These are phyloP conservation scores for Magallana nippona DNA, from an alignment of 2,888 invertebrate species.

Conservation along the genomic window DNA sequence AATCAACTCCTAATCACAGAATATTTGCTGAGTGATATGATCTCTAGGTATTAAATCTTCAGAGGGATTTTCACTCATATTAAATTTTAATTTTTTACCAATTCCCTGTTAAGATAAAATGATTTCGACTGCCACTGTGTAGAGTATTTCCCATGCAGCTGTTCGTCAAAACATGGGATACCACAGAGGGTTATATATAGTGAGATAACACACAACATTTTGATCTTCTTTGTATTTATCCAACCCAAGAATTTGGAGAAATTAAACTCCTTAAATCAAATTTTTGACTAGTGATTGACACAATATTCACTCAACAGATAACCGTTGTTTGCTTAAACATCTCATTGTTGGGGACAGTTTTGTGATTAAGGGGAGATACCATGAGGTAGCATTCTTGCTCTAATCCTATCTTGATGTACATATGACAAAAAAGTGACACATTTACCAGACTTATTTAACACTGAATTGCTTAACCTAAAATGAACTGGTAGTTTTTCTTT, in stretches of 20 bases:
- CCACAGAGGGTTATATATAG: background rate
- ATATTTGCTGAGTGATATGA: constrained; percentile 18
- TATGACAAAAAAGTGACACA: too few relatives aligned
- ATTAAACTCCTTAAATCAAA: constrained; percentile 26
- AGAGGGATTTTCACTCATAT: constrained; percentile 21
- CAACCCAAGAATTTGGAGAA: constrained; percentile 6
- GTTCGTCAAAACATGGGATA: background rate
- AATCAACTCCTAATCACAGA: constrained; percentile 10
- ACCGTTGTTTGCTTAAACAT: background rate
- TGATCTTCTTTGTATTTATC: constrained; percentile 5
- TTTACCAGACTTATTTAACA: background rate
- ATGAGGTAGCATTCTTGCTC: background rate
- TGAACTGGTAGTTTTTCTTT: too few relatives aligned
- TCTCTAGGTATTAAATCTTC: constrained; percentile 22
- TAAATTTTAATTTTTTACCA: constrained; percentile 20
- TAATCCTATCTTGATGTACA: background rate
- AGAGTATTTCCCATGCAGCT: background rate
- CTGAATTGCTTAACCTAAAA: too few relatives aligned
- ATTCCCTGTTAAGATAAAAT: constrained; percentile 21
- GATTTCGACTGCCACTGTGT: background rate
- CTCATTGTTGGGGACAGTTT: background rate
- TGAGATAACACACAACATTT: background rate
- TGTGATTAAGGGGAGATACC: background rate
- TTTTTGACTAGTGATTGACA: constrained; percentile 13
- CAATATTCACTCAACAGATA: background rate